Conservation (phyloP, 1,140 invertebrate genomes). For the Cydia pomonella region DNA sequence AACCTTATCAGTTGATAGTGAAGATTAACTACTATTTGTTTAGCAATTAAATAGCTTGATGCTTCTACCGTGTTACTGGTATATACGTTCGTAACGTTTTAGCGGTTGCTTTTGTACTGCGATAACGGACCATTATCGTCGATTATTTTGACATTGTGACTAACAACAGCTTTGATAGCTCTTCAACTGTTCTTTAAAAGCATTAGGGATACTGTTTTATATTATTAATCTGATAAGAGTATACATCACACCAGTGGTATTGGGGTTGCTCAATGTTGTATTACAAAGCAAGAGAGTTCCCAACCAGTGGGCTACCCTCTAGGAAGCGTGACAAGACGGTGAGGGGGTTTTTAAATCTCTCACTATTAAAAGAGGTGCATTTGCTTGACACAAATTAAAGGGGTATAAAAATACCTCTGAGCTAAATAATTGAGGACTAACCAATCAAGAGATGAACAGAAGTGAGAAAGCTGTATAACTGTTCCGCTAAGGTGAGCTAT, state of each 20-base stretch:
- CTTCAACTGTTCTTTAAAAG: slow-evolving; percentile 13
- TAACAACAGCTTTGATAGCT: slow-evolving; percentile 27
- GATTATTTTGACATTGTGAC: slow-evolving; percentile 33
- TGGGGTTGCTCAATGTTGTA: background rate
- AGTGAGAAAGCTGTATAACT: background rate
- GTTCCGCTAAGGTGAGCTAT: background rate
- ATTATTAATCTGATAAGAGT: slow-evolving; percentile 25
- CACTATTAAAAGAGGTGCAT: background rate
- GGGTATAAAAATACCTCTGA: background rate
- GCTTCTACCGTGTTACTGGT: slow-evolving; percentile 45
- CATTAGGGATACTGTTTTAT: background rate
- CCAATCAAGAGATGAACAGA: slow-evolving; percentile 1
- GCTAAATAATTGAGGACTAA: background rate
- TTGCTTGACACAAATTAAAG: background rate
- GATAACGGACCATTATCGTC: slow-evolving; percentile 25
- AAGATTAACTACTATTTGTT: slow-evolving; percentile 62
- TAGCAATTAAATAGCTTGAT: slow-evolving; percentile 45
- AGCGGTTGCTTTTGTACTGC: slow-evolving; percentile 21
- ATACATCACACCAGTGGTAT: background rate
- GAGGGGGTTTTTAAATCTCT: no score
- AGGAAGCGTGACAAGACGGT: no score
- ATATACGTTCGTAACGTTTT: slow-evolving; percentile 31
- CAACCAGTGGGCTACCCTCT: no score
- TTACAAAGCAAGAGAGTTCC: no score
- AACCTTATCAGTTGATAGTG: slow-evolving; percentile 54